Base-by-base conservation (phyloP, 2,113 vertebrate species). In the Cyphotilapia sp. region DNA sequence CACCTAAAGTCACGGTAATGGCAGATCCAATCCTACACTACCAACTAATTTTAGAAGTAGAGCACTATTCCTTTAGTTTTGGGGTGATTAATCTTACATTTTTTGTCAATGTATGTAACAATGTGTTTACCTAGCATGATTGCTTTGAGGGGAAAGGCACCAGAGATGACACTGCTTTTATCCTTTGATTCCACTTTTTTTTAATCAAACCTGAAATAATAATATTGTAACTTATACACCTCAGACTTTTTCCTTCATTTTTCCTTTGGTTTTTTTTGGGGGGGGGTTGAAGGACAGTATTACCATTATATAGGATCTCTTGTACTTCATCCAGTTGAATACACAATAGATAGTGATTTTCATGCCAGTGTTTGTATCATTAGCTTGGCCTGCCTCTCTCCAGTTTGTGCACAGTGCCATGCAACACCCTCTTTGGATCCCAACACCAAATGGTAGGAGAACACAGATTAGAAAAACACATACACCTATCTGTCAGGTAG, bases 381-480 rank as follows among this genome's bases (percentile, higher is more conserved):
- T 84, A 97, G 97, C 94, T 97, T 5, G 96, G 95, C 35, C 90
- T 97, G 83, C 96, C 97, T 53, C 94, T 97, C 56, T 97, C 96
- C 53, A 96, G 96, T 89, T 82, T 99, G 91, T 99, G 98, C 84
- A 97, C 95, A 2, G 98, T 99, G 47, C 98, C 98, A 47, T 99
- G 98, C 93, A 99, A 99, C 95, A 99, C 98, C 16, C 95, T 99
- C 96, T 99, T 99, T 96, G 98, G 98, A 94, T 99, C 98, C 82
- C 98, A 99, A 40, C 98, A 99, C 96, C 98, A 99, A 93, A 98
- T 99, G 98, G 99, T 99, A 94, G 95, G 97, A 94, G 8, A 83
- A 31, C 10, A 22, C 49, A 49, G 9, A 80, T 80, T 29, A 47
- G 69, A 31, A 38, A 51, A 78, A 38, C 14, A 47, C n/a, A 33